Percentiles rank a stretch among this genome's conserved stretches.
Conservation (phyloP, 2,797 vertebrate genomes). For the Florisuga fusca region DNA sequence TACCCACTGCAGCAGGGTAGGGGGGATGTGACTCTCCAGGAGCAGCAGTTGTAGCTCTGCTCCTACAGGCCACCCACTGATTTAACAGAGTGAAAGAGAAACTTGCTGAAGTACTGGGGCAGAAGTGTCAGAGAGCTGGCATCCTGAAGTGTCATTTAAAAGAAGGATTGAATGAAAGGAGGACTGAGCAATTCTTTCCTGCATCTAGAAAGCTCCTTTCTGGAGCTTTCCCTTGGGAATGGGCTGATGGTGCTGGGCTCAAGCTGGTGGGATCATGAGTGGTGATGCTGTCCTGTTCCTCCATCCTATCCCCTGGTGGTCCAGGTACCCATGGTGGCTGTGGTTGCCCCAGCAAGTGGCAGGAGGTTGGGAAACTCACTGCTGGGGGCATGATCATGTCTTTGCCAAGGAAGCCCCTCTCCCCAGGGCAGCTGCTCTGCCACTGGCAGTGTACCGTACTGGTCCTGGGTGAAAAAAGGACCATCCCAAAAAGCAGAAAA, state of each 20-base stretch:
- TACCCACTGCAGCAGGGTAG: not conserved
- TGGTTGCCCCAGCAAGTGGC: not conserved
- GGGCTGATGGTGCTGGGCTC: not conserved
- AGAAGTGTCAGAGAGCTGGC: not conserved
- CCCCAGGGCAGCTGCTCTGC: not conserved
- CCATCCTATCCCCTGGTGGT: not conserved
- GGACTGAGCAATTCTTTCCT: not conserved
- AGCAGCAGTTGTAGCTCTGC: not conserved
- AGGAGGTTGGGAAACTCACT: not conserved
- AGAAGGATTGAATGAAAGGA: not conserved
- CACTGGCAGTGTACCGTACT: rapidly evolving
- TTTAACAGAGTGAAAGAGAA: not conserved
- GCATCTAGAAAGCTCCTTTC: not conserved
- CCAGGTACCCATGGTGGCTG: not conserved
- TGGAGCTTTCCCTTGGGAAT: too few species aligned
- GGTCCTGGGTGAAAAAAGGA: not conserved
- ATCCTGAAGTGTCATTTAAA: not conserved
- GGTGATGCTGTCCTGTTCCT: not conserved
- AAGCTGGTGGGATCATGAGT: not conserved
- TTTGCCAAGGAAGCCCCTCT: not conserved
- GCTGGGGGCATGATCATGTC: not conserved
- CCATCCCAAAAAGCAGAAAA: not conserved
- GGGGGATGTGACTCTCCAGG: not conserved
- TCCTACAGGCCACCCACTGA: not conserved
- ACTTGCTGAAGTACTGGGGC: not conserved